Base-by-base conservation (phyloP, 2,888 invertebrate species). In the Dryobota labecula region DNA sequence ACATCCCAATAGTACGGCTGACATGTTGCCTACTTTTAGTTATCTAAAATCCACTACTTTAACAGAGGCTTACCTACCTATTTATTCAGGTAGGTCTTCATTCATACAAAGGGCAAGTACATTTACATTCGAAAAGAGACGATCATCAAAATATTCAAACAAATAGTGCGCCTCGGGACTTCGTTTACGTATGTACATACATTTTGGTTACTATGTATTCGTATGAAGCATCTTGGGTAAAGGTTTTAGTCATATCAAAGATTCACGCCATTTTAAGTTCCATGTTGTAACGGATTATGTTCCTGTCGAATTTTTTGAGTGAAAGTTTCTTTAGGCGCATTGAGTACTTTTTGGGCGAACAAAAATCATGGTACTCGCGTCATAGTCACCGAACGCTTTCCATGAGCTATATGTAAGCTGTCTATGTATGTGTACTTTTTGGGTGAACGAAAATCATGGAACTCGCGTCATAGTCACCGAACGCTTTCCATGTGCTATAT, bases 81-180 rank as follows among this genome's bases (percentile, higher is more conserved):
- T 84, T 77, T 68, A 57, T 69, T 69, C 60, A 54, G 60, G 56
- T 66, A 41, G 38, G 49, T 53, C n/a, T 83, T 63, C 49, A 33
- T 77, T 60, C 54, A n/a, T 38, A 77, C 70, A 82, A 82, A 78
- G 47, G 64, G 53, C 72, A 62, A 24, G 83, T 47, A 77, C 58
- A 81, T 82, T 82, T 82, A 65, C 61, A 82, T 78, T 78, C 51
- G 60, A 82, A 78, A 78, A 53, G 78, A 78, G 56, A 20, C 41
- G 76, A 78, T 65, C 56, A 62, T 82, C 71, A 70, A 78, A 61
- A 82, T 78, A 70, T 78, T 78, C 83, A 69, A 65, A 78, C 64
- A 65, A 83, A 78, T 65, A 78, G 47, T 65, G 49, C 24, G 73
- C 47, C 64, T 78, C 54, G 61, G 79, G 72, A 65, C 38, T 78